Evolutionary conservation across 92 coral and sea anemone species (phyloP).

Genomic region (Zoanthus gigantus): DNA sequence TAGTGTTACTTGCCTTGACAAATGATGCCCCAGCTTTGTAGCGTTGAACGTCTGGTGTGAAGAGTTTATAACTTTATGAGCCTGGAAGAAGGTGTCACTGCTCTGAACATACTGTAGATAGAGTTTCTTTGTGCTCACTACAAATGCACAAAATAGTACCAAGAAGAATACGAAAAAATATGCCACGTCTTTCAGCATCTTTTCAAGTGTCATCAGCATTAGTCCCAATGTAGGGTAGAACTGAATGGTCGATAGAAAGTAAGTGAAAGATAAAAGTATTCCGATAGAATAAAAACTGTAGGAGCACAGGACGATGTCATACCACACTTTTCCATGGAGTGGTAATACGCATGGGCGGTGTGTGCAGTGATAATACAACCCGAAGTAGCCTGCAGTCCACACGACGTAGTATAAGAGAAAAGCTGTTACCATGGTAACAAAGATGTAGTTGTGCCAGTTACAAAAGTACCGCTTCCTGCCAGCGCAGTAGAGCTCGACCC

Average conservation of each 20-base stretch:
- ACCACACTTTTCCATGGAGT: neutral
- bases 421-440: slow-evolving; percentile 30
- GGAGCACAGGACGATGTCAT: slow-evolving; percentile 38
- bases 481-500: slow-evolving; percentile 34
- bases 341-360: neutral
- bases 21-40: too few relatives aligned
- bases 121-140: too few relatives aligned
- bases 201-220: slow-evolving; percentile 37
- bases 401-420: slow-evolving; percentile 38
- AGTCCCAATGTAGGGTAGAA: slow-evolving; percentile 39
- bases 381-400: slow-evolving; percentile 37
- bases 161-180: slow-evolving; percentile 43
- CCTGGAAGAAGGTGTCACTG: neutral
- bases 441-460: neutral
- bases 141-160: slow-evolving; percentile 54
- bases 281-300: neutral
- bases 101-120: neutral
- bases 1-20: too few relatives aligned
- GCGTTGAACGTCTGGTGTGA: neutral
- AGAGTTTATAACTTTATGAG: too few relatives aligned
- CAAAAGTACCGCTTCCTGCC: slow-evolving; percentile 39
- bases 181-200: slow-evolving; percentile 47
- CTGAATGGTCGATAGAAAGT: slow-evolving; percentile 40
- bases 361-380: neutral
- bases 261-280: slow-evolving; percentile 39